Conservation (phyloP, 2,113 vertebrate species). For the Microcebus jonahi region DNA sequence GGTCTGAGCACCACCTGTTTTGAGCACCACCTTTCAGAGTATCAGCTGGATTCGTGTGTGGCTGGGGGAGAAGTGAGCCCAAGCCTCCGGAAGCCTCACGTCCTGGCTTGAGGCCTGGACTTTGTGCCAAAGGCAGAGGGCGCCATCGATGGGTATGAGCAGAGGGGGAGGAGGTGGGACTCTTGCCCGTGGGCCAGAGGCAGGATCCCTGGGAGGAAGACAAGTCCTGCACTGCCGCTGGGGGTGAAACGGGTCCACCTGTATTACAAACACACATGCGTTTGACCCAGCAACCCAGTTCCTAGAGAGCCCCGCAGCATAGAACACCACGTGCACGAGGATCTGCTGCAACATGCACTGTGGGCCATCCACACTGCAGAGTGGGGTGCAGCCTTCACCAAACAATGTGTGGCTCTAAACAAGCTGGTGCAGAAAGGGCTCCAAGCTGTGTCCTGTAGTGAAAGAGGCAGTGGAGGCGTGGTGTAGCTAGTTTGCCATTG, state of each 20-base stretch:
- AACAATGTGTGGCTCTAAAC: neutral
- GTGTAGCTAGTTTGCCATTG: neutral
- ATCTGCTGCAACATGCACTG: neutral
- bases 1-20: fast-evolving
- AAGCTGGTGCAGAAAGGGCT: neutral
- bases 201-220: neutral
- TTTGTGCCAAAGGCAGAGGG: neutral
- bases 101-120: neutral
- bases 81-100: neutral
- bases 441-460: neutral
- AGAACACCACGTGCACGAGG: neutral
- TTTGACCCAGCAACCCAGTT: neutral
- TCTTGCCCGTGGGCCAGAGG: neutral
- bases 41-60: neutral
- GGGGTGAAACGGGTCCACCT: neutral
- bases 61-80: too few relatives aligned
- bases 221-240: neutral
- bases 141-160: neutral
- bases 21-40: neutral
- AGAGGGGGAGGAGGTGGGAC: neutral
- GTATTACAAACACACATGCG: neutral
- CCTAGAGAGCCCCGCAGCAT: neutral
- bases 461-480: neutral
- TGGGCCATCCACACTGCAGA: neutral
- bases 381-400: neutral